Base-by-base conservation (phyloP, 2,888 invertebrate species). In the Phytoseiulus persimilis region DNA sequence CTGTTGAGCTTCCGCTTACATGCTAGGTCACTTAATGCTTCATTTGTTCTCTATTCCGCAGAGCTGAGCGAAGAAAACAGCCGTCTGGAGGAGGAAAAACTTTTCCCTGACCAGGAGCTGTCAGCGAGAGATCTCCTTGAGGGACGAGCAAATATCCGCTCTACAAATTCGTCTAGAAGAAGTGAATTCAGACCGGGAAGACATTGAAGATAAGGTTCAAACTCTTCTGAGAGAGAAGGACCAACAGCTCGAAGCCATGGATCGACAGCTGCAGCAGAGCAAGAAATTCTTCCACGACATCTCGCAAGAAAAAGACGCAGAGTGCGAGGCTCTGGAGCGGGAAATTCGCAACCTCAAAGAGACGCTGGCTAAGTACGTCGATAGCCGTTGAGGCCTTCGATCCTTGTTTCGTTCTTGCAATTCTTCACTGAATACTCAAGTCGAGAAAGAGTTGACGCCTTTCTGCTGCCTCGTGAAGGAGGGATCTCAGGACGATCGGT, bases 201-300 rank as follows among this genome's bases (percentile, higher is more conserved):
- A 87, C 28, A 31, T 33, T 18, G 87, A n/a, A 31, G 87, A 87
- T 31, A 45, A 87, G 33, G 87, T 45, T 33, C 87, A 87, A 31
- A 31, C 32, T 87, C 28, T 32, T 9, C 32, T 87, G n/a, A n/a
- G 87, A 39, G 87, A 87, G 33, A 33, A 45, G 45, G 87, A 87
- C 33, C 39, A 87, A n/a, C 87, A 87, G 31, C 87, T 87, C 32
- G 87, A 87, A 23, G 87, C 87, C 6, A 87, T 87, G 87, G 87
- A 87, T 6, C 87, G 87, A 31, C 87, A 87, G 39, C 87, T 87
- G 33, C 87, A 87, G n/a, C 87, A 87, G 87, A 87, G 45, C 45
- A 87, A 87, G 39, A 87, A 31, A n/a, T 87, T 87, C 87, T 87
- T 87, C 87, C 28, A 45, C 28, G 87, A 87, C 28, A 31, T 87